A percentile compares a stretch with the other conserved stretches of the same genome.
Evolutionary conservation across 2,797 vertebrate genomes (phyloP).

Genomic region (Sarcoramphus papa): DNA sequence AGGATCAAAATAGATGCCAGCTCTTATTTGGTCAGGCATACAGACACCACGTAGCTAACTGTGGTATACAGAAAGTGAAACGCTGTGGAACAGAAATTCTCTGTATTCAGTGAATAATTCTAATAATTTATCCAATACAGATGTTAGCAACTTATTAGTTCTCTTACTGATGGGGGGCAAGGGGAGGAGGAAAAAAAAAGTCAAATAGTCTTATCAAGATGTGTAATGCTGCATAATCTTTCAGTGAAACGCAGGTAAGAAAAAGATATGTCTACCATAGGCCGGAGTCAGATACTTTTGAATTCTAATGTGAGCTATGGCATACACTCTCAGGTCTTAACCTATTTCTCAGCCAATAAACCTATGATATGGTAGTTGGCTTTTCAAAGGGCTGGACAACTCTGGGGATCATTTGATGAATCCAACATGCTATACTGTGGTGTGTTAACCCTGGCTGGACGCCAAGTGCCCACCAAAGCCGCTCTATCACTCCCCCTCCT

Average conservation of each 20-base stretch:
- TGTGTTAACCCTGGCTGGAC: too few species aligned
- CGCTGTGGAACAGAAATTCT: neutral
- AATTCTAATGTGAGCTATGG: neutral
- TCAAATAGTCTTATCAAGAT: neutral
- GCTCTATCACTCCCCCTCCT: too few species aligned
- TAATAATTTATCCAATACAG: neutral
- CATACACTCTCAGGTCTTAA: neutral
- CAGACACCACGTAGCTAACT: neutral
- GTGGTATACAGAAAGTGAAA: neutral
- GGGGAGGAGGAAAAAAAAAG: neutral
- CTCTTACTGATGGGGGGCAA: accelerated
- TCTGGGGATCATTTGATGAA: neutral
- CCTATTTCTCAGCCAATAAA: neutral
- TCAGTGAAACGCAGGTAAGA: neutral
- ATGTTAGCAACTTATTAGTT: neutral
- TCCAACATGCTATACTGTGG: neutral
- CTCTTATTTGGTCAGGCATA: neutral
- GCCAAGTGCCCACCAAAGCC: too few species aligned
- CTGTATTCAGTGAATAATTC: neutral
- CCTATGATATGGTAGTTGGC: accelerated
- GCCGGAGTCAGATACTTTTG: neutral
- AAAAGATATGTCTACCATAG: accelerated
- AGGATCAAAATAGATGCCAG: constrained; percentile 35
- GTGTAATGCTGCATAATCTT: neutral
- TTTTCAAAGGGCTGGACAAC: neutral